Conservation (phyloP, 2,888 invertebrate species). For the Hirtodrosophila duncani region DNA sequence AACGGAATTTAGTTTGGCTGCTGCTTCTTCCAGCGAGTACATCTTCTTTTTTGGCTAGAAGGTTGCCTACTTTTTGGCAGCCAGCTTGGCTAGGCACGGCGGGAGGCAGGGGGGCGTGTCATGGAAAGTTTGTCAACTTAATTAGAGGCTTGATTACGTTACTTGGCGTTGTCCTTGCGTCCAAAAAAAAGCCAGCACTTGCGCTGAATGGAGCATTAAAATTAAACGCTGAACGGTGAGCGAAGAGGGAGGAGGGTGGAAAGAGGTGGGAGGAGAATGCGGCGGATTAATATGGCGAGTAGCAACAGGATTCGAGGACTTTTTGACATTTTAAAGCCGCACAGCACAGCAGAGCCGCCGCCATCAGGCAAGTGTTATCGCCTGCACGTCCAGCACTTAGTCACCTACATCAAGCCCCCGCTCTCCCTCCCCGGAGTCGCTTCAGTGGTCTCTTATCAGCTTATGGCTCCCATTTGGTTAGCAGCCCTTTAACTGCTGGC, state of each 20-base stretch:
- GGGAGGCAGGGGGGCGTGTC: conserved; percentile 32
- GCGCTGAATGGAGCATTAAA: conserved; percentile 61
- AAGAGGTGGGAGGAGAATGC: conserved; percentile 9
- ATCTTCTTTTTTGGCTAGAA: not conserved
- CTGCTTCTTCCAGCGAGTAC: conserved; percentile 2
- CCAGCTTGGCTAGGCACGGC: not conserved
- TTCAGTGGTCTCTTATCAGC: conserved; percentile 54
- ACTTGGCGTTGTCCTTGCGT: conserved; percentile 36
- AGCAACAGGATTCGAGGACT: too few relatives aligned
- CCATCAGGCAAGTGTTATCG: conserved; percentile 43
- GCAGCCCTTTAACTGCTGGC: conserved; percentile 68
- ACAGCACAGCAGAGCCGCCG: too few relatives aligned
- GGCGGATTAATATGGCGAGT: conserved; percentile 24
- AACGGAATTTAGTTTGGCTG: conserved; percentile 28
- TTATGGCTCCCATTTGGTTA: conserved; percentile 72
- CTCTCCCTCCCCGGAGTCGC: not conserved
- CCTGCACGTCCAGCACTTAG: conserved; percentile 25
- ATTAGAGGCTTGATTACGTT: conserved; percentile 70
- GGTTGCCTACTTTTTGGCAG: conserved; percentile 6
- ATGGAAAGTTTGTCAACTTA: conserved; percentile 66
- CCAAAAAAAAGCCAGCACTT: conserved; percentile 14
- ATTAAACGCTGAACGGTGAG: conserved; percentile 50
- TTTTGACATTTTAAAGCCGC: conserved; percentile 64
- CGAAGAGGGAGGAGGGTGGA: not conserved
- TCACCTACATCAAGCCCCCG: not conserved